These are phyloP conservation scores for Amblyopsis hoosieri DNA, from an alignment of 2,797 vertebrate genomes.

Conservation along the genomic window DNA sequence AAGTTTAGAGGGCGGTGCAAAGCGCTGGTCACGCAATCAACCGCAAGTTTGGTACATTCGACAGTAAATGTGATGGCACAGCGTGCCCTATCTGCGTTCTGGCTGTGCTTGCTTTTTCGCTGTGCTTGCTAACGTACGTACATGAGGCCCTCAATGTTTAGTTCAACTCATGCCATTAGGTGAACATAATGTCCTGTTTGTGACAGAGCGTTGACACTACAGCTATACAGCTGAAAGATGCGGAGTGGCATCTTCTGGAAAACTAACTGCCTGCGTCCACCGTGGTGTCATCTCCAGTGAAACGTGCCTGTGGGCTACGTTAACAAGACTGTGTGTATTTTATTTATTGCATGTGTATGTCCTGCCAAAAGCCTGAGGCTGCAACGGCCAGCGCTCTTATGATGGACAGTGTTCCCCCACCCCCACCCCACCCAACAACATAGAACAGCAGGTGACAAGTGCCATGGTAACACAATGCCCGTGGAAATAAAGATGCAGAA, in stretches of 20 bases:
- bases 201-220: neutral
- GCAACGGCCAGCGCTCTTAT: conserved; percentile 28
- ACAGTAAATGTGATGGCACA: too few relatives aligned
- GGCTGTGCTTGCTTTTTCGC: too few relatives aligned
- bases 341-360: neutral
- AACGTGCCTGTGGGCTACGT: conserved; percentile 30
- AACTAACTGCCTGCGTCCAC: conserved; percentile 26
- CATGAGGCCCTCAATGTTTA: too few relatives aligned
- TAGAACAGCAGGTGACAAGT: conserved; percentile 31
- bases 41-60: too few relatives aligned
- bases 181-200: conserved; percentile 2
- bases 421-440: conserved; percentile 9
- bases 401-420: conserved; percentile 13
- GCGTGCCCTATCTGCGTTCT: too few relatives aligned
- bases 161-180: too few relatives aligned
- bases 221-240: conserved; percentile 5
- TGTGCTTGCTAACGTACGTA: too few relatives aligned
- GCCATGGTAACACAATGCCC: neutral
- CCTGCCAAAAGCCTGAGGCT: conserved; percentile 21
- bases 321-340: conserved; percentile 2
- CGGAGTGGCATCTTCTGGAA: too few relatives aligned
- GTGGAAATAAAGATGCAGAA: neutral
- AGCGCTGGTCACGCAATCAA: too few relatives aligned
- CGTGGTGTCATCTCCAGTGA: conserved; percentile 45
- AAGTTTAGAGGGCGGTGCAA: too few relatives aligned